Percentiles rank a stretch among this genome's conserved stretches.
These are phyloP conservation scores for Colistium nudipinnis DNA, from an alignment of 2,113 vertebrate genomes.

Conservation along the genomic window DNA sequence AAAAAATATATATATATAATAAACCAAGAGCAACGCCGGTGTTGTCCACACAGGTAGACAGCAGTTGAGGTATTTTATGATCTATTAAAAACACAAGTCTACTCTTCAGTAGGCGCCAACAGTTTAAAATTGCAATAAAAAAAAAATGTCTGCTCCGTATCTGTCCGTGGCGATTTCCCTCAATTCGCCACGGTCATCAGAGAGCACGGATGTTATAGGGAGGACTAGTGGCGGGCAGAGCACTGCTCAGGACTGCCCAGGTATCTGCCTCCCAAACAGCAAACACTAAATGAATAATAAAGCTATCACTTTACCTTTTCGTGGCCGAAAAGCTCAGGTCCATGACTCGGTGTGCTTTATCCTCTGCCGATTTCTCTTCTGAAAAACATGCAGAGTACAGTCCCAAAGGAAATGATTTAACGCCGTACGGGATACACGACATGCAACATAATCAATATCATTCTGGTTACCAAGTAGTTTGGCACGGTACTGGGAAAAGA, in stretches of 20 bases:
- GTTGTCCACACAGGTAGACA: no score
- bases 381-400: neutral
- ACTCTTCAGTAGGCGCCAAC: no score
- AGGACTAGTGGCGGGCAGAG: slow-evolving; percentile 87
- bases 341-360: neutral
- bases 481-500: slow-evolving; percentile 73
- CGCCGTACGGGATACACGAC: neutral
- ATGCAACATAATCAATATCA: rapidly evolving
- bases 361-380: slow-evolving; percentile 40
- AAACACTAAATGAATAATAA: neutral
- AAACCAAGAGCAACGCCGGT: no score
- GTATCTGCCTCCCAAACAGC: slow-evolving; percentile 96
- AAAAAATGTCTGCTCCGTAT: slow-evolving; percentile 92
- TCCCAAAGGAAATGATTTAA: neutral
- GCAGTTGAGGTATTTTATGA: no score
- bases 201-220: slow-evolving; percentile 92
- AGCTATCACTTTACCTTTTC: slow-evolving; percentile 40
- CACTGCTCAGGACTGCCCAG: slow-evolving; percentile 83
- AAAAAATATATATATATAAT: no score
- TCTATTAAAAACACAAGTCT: no score
- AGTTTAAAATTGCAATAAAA: no score
- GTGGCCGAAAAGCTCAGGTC: rapidly evolving
- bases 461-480: slow-evolving; percentile 80
- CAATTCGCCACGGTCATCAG: slow-evolving; percentile 96
- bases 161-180: slow-evolving; percentile 99